These are phyloP conservation scores for Steinernema hermaphroditum DNA, from an alignment of 2,888 invertebrate species.

Conservation along the genomic window DNA sequence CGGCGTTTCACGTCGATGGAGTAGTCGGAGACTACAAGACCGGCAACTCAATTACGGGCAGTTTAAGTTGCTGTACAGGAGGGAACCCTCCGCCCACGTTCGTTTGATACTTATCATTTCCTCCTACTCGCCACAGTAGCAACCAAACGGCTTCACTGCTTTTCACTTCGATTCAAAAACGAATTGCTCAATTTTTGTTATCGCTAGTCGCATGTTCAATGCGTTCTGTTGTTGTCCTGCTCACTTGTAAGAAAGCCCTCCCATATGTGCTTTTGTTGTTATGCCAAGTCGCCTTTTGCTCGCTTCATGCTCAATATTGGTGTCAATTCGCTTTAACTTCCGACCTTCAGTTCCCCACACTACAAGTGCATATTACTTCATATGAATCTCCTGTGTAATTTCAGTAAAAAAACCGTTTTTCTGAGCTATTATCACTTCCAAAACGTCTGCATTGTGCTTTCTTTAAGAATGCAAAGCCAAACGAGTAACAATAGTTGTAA, in stretches of 20 bases:
- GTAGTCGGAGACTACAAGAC: conserved; percentile 61
- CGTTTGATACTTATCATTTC: background rate
- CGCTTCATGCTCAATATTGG: conserved; percentile 25
- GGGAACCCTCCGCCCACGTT: conserved; percentile 21
- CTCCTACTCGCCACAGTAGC: conserved; percentile 14
- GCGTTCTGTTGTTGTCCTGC: background rate
- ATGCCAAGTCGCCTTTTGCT: conserved; percentile 10
- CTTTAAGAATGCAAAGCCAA: background rate
- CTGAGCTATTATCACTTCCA: too few relatives aligned
- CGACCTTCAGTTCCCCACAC: background rate
- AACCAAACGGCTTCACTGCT: background rate
- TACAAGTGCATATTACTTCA: too few relatives aligned
- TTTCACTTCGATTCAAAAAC: conserved; percentile 23
- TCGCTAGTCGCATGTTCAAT: conserved; percentile 12
- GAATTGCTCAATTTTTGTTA: conserved; percentile 9
- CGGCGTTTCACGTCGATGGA: conserved; percentile 66
- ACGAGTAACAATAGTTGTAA: background rate
- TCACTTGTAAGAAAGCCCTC: conserved; percentile 2
- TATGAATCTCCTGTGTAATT: too few relatives aligned
- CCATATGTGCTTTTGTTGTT: background rate
- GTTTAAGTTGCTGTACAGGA: conserved; percentile 18
- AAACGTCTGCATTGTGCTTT: background rate
- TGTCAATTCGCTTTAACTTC: conserved; percentile 25
- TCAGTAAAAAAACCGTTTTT: too few relatives aligned
- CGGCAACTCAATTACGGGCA: conserved; percentile 11